Evolutionary conservation across 2,113 vertebrate genomes (phyloP).

Genomic region (Prinia subflava): DNA sequence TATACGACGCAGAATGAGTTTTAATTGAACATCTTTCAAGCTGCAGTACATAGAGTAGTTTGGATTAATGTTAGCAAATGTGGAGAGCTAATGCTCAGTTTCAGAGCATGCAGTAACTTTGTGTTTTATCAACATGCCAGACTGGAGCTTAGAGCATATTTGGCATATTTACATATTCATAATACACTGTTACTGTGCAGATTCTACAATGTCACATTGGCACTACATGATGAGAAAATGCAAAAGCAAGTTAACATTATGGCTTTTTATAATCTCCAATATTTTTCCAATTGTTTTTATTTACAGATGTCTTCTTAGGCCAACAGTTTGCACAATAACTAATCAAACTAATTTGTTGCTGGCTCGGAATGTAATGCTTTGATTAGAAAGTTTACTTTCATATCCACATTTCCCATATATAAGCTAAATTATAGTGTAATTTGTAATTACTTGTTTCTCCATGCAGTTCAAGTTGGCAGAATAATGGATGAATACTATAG

Average conservation of each 20-base stretch:
- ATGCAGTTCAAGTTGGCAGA: background rate
- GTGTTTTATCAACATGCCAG: conserved; percentile 58
- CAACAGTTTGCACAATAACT: background rate
- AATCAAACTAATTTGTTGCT: background rate
- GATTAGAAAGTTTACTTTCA: conserved; percentile 1
- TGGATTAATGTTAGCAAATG: conserved; percentile 55
- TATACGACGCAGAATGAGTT: conserved; percentile 52
- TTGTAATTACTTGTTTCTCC: background rate
- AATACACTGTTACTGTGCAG: conserved; percentile 6
- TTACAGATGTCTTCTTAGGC: background rate
- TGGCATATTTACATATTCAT: conserved; percentile 58
- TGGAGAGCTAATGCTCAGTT: conserved; percentile 38
- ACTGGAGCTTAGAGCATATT: conserved; percentile 40
- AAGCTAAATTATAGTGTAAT: background rate
- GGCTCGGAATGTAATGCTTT: background rate
- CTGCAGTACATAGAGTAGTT: background rate
- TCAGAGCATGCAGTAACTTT: conserved; percentile 29
- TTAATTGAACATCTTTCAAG: conserved; percentile 66
- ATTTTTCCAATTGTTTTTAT: background rate
- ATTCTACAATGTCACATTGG: conserved; percentile 32
- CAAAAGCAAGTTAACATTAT: background rate
- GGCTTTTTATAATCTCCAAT: background rate
- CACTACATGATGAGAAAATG: background rate
- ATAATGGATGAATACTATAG: background rate
- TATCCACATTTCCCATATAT: background rate